Percentiles rank a stretch among this genome's conserved stretches.
These are phyloP conservation scores for Ylistrum balloti DNA, from an alignment of 1,140 invertebrate genomes.

Conservation along the genomic window DNA sequence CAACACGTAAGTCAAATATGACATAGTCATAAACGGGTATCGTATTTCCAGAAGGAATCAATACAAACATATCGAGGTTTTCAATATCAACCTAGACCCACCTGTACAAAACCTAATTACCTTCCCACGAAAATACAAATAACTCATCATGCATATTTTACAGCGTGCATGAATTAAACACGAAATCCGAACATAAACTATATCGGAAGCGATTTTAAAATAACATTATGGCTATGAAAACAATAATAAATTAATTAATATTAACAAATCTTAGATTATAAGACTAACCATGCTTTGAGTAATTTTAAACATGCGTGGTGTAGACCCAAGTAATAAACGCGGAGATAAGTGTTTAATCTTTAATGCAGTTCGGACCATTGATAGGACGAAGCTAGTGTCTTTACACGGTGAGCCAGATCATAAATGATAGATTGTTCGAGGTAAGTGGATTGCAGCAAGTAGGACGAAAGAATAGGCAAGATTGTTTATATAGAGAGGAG, in stretches of 20 bases:
- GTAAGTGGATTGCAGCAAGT: too few relatives aligned
- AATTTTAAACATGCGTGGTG: background rate
- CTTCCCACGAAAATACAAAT: conserved; percentile 13
- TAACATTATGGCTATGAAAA: too few relatives aligned
- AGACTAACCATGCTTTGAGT: background rate
- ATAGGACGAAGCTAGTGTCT: background rate
- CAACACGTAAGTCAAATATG: too few relatives aligned
- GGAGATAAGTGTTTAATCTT: background rate
- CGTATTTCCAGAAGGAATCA: too few relatives aligned
- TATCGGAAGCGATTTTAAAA: too few relatives aligned
- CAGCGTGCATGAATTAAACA: too few relatives aligned
- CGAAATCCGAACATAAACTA: too few relatives aligned
- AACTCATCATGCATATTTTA: background rate
- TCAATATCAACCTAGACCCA: background rate
- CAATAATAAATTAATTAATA: too few relatives aligned
- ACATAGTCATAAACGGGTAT: too few relatives aligned
- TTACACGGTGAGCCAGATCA: background rate
- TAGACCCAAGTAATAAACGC: background rate
- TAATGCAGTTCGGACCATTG: background rate
- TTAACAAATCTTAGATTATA: background rate
- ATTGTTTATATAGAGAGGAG: too few relatives aligned
- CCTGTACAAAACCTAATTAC: background rate
- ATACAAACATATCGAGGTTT: too few relatives aligned
- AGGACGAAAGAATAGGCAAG: too few relatives aligned
- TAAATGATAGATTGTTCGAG: background rate